Evolutionary conservation across 2,113 vertebrate genomes (phyloP), one percentile per base, ranked within the genome.

Genomic region (Cyprinodon tularosa): DNA sequence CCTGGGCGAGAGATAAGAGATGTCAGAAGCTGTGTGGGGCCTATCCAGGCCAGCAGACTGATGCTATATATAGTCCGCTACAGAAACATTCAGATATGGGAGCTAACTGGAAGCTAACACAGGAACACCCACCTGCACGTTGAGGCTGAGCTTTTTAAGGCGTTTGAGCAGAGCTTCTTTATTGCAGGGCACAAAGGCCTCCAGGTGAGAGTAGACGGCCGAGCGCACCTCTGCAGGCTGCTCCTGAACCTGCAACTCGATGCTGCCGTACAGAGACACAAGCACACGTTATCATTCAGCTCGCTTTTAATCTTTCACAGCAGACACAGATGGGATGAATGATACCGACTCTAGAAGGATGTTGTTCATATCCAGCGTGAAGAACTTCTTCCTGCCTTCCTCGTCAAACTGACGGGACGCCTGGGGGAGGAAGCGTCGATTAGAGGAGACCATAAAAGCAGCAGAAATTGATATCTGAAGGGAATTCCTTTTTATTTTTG

Each of bases 341-440:
- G 57, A 5, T 66, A 97, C 98, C 97, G 94, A 99, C 98, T 99
- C 98, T 71, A 98, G 95, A 44, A 99, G 95, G 94, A 99, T 99
- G 95, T 99, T 98, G 95, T 99, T 99, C 96, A 99, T 99, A 90
- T 99, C 98, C 92, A 98, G 94, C 0, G 97, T 99, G 93, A 99
- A 99, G 93, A 99, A 98, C 84, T 99, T 99, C 94, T 99, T 99
- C 82, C 97, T 96, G 85, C 98, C 98, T 93, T 99, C 98, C 92
- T 97, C 94, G 84, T 99, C 98, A 91, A 98, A 98, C 91, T 96
- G 95, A 83, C 97, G 97, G 78, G 97, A 97, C 10, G 97, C 98
- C 98, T 99, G 91, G 17, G 6, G 50, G 50, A 57, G 50, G 12
- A 45, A 45, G 22, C 29, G n/a, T 60, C 59, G 3, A 8, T 29